These are phyloP conservation scores for Monopterus albus DNA, from an alignment of 2,113 vertebrate genomes.

Conservation along the genomic window DNA sequence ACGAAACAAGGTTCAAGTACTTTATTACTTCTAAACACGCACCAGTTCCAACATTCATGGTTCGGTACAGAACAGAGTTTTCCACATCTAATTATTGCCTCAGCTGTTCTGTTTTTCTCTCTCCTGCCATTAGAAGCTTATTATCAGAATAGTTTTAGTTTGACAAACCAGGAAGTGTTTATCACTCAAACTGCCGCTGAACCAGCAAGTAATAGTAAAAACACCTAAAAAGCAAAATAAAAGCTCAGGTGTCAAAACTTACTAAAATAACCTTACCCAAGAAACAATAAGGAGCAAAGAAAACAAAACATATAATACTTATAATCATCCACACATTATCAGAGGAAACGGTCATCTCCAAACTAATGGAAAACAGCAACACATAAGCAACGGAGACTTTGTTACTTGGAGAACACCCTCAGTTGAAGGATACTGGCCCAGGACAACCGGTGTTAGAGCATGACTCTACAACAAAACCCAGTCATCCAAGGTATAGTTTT, in stretches of 20 bases:
- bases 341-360: conserved; percentile 48
- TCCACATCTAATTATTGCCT: conserved; percentile 52
- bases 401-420: conserved; percentile 2
- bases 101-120: conserved; percentile 9
- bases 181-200: conserved; percentile 37
- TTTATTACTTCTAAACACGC: conserved; percentile 66
- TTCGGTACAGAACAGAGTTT: conserved; percentile 19
- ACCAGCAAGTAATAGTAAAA: conserved; percentile 57
- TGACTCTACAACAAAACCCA: neutral
- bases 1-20: conserved; percentile 53
- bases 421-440: conserved; percentile 10
- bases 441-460: neutral
- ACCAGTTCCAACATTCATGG: conserved; percentile 45
- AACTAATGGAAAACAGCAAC: conserved; percentile 31
- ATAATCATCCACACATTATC: conserved; percentile 43
- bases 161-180: conserved; percentile 27
- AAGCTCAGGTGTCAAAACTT: conserved; percentile 31
- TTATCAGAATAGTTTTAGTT: conserved; percentile 29
- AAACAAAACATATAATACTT: conserved; percentile 61
- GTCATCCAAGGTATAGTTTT: neutral
- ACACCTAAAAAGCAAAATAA: conserved; percentile 37
- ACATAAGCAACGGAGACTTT: conserved; percentile 45
- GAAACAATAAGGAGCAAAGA: conserved; percentile 44
- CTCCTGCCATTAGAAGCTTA: conserved; percentile 36
- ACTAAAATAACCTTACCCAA: conserved; percentile 46